Percentiles rank a stretch among this genome's conserved stretches.
Evolutionary conservation across 2,797 vertebrate species (phyloP).

Genomic region (Poecilia picta): DNA sequence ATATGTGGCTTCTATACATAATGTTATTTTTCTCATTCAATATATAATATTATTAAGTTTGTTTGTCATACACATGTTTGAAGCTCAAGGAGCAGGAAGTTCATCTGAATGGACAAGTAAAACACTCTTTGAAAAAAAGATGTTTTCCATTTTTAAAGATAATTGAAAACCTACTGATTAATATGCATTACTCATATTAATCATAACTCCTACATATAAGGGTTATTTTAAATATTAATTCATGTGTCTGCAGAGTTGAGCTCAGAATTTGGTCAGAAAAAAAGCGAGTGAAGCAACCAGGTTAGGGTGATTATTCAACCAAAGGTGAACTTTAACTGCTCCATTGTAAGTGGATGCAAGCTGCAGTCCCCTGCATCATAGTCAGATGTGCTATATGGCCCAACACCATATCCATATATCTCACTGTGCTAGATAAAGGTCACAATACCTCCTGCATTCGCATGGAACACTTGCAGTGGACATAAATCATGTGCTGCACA

Average conservation of each 20-base stretch:
- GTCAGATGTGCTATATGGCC: conserved; percentile 4
- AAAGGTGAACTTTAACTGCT: conserved; percentile 11
- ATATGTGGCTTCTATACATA: neutral
- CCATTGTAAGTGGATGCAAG: conserved; percentile 13
- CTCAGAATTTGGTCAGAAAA: neutral
- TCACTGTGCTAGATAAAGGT: conserved; percentile 30
- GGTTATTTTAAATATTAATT: neutral
- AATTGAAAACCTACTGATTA: neutral
- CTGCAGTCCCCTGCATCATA: conserved; percentile 21
- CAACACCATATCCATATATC: conserved; percentile 11
- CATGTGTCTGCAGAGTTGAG: neutral
- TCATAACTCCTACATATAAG: neutral
- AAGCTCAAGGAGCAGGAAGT: neutral
- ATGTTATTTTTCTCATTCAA: neutral
- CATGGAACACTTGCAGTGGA: conserved; percentile 25
- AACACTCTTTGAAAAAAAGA: neutral
- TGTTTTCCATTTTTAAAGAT: neutral
- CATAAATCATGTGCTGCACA: conserved; percentile 29
- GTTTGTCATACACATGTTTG: neutral
- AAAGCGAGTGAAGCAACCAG: neutral
- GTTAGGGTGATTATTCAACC: neutral
- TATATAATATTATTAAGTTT: neutral
- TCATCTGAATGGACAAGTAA: neutral
- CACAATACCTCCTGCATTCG: conserved; percentile 17
- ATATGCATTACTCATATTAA: too few species aligned